These are phyloP conservation scores for Scytalopus superciliaris DNA, from an alignment of 2,113 vertebrate genomes.

Conservation along the genomic window DNA sequence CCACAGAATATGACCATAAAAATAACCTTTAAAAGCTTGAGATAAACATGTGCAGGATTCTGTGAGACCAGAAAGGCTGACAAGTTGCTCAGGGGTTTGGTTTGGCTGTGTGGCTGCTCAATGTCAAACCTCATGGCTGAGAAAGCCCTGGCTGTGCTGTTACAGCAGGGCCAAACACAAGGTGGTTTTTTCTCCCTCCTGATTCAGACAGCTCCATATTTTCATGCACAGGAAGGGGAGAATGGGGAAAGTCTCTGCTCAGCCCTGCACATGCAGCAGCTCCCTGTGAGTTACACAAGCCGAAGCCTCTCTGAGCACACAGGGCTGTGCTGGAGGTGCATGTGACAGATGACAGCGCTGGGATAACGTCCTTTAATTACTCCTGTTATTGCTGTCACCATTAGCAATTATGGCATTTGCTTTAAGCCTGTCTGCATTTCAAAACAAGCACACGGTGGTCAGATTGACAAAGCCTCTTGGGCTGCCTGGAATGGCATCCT, in stretches of 20 bases:
- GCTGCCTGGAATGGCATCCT: neutral
- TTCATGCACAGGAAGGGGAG: neutral
- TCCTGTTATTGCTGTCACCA: neutral
- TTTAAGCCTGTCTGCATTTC: neutral
- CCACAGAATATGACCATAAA: neutral
- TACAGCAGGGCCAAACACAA: neutral
- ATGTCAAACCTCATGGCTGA: fast-evolving
- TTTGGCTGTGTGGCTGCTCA: neutral
- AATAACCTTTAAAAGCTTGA: neutral
- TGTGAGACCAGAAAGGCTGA: neutral
- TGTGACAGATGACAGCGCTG: neutral
- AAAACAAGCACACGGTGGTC: neutral
- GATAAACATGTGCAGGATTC: neutral
- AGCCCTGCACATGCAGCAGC: neutral
- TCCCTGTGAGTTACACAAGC: neutral
- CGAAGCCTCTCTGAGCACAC: fast-evolving
- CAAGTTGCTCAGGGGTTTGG: neutral
- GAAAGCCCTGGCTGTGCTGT: neutral
- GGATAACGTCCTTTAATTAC: slow-evolving; percentile 23
- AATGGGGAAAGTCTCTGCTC: neutral
- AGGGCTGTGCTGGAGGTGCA: neutral
- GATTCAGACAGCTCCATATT: neutral
- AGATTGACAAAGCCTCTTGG: neutral
- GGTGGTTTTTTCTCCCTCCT: neutral
- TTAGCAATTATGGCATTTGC: neutral